phyloP scores from a whole-genome alignment of 2,113 vertebrate genomes.

The Microcebus murinus region DNA sequence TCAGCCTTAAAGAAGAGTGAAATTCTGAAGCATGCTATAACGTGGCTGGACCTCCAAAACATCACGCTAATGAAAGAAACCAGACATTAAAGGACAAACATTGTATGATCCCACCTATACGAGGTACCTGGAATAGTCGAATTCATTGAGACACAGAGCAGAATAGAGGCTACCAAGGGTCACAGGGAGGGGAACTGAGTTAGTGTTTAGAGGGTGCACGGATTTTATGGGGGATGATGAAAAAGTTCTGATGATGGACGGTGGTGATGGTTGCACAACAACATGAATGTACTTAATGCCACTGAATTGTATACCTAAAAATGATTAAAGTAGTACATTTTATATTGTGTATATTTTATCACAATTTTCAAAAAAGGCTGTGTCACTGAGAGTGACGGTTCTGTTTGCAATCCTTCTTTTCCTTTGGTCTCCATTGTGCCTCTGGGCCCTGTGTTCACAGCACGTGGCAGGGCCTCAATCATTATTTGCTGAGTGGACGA shows the following conservation, averaged over 20 bases:
- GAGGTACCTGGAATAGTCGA: background rate
- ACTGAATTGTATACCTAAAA: too few relatives aligned
- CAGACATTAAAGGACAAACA: background rate
- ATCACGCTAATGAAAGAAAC: background rate
- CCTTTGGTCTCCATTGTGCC: too few relatives aligned
- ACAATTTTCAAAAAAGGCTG: background rate
- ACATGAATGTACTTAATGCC: background rate
- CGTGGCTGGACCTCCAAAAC: background rate
- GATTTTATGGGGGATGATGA: background rate
- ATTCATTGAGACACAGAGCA: background rate
- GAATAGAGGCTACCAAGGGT: background rate
- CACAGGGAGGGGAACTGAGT: accelerated
- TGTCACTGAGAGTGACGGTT: background rate
- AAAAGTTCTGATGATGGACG: background rate
- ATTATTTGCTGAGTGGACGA: too few relatives aligned
- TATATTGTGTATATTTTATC: background rate
- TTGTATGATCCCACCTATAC: accelerated
- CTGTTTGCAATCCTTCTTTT: background rate
- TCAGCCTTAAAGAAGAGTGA: background rate
- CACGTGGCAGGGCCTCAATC: background rate
- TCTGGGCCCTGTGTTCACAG: background rate
- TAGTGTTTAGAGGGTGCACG: background rate
- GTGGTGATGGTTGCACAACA: accelerated
- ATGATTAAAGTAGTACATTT: background rate
- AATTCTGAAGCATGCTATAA: background rate